Conservation (phyloP, 2,888 invertebrate genomes). For the Drosophila lutescens region DNA sequence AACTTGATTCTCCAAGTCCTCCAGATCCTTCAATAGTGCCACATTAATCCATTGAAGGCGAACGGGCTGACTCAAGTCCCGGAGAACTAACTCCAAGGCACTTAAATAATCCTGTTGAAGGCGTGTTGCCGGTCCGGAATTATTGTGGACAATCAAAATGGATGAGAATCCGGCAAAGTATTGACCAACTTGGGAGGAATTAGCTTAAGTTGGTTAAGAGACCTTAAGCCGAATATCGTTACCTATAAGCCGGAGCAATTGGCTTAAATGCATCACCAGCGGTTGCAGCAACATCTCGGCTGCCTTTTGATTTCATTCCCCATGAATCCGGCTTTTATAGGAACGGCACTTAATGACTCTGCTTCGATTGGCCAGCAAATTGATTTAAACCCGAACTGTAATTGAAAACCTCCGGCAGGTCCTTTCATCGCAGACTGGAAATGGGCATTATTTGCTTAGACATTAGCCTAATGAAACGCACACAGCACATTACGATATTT, state of each 20-base stretch:
- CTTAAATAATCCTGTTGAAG: conserved; percentile 74
- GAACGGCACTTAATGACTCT: conserved; percentile 35
- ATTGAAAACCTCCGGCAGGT: conserved; percentile 42
- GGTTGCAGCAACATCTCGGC: conserved; percentile 54
- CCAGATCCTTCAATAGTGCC: conserved; percentile 46
- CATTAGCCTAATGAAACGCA: conserved; percentile 71
- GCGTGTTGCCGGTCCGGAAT: conserved; percentile 33
- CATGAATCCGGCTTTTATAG: conserved; percentile 40
- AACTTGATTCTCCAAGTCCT: conserved; percentile 61
- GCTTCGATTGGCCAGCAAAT: conserved; percentile 56
- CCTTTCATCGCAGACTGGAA: conserved; percentile 31
- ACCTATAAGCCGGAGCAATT: conserved; percentile 67
- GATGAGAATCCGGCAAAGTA: conserved; percentile 77
- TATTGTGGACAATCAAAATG: conserved; percentile 78
- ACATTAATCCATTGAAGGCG: conserved; percentile 81
- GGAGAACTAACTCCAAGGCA: conserved; percentile 64
- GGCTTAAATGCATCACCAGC: conserved; percentile 54
- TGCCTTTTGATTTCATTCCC: conserved; percentile 10
- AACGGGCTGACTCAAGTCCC: conserved; percentile 53
- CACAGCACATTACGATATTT: conserved; percentile 56
- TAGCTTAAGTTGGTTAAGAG: neutral
- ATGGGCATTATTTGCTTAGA: conserved; percentile 53
- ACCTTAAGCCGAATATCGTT: conserved; percentile 6
- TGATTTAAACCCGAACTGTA: conserved; percentile 60
- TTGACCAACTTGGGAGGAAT: conserved; percentile 63